Base-by-base conservation (phyloP, 2,888 invertebrate genomes). In the Apotomis capreana region DNA sequence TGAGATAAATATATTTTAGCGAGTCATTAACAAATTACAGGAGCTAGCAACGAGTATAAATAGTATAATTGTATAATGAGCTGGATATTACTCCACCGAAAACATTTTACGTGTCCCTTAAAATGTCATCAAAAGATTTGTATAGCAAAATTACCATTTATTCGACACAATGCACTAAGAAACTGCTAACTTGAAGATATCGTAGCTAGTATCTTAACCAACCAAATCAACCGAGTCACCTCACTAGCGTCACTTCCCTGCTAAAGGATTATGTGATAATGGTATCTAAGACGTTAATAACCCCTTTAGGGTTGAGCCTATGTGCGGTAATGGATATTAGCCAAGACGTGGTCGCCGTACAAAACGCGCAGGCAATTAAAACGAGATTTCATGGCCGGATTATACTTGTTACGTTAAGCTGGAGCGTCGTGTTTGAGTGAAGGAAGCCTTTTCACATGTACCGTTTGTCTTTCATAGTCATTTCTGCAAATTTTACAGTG, bases 211-310 rank as follows among this genome's bases (percentile, higher is more conserved):
- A 68, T 51, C 5, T 4, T 10, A 26, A 26, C 15, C 15, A 15
- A 40, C 40, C 40, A 40, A 26, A 26, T 26, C 40, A 68, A 40
- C 37, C 37, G 13, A 4, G 51, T 51, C 58, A 4, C 67, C 51
- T 58, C 58, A 59, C 72, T 79, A 78, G 86, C 89, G 89, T 88
- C 87, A 87, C 83, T 80, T 78, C 81, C 82, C 78, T 76, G 78
- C 81, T 87, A 84, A 89, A 83, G 86, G 87, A 89, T 89, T 87
- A 88, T 80, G 87, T 87, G 90, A 85, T 90, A 89, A 90, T 90
- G 87, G 86, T 85, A 81, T 84, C 89, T 87, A 80, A 87, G 86
- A 89, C 84, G 87, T 87, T 89, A 88, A 88, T 88, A 87, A 84
- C 84, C 86, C 84, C 85, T 83, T 85, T 86, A 84, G 88, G 89